Conservation (phyloP, 2,888 invertebrate genomes). For the Drosophila pegasa region DNA sequence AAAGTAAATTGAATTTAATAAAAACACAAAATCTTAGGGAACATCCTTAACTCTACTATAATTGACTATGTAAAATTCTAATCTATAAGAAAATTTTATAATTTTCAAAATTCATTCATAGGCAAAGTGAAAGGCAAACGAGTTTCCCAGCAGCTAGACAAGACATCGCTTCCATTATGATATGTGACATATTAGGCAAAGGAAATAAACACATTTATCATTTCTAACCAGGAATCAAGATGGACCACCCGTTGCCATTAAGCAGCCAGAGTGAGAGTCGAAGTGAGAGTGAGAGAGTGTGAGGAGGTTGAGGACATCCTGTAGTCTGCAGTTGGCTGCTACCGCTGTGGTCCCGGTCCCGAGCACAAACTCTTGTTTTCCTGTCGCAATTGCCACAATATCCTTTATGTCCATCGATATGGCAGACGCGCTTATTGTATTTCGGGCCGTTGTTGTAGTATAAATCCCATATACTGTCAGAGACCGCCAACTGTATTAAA, state of each 20-base stretch:
- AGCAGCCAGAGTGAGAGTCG: conserved; percentile 21
- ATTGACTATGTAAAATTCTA: neutral
- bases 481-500: conserved; percentile 63
- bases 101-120: conserved; percentile 12
- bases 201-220: conserved; percentile 83
- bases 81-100: neutral
- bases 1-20: too few relatives aligned
- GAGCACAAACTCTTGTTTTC: conserved; percentile 71
- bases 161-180: conserved; percentile 25
- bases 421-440: conserved; percentile 29
- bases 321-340: conserved; percentile 55
- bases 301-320: conserved; percentile 67
- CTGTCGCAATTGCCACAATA: conserved; percentile 79
- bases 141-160: conserved; percentile 5
- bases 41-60: neutral
- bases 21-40: too few relatives aligned
- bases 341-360: conserved; percentile 68
- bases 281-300: conserved; percentile 13
- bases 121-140: conserved; percentile 2
- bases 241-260: conserved; percentile 80
- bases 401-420: conserved; percentile 73
- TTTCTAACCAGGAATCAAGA: conserved; percentile 70
- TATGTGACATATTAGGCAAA: conserved; percentile 55
- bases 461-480: conserved; percentile 52
- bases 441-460: conserved; percentile 43